A percentile compares a stretch with the other conserved stretches of the same genome.
phyloP scores from a whole-genome alignment of 2,888 invertebrate species.

The Tipula helvola region DNA sequence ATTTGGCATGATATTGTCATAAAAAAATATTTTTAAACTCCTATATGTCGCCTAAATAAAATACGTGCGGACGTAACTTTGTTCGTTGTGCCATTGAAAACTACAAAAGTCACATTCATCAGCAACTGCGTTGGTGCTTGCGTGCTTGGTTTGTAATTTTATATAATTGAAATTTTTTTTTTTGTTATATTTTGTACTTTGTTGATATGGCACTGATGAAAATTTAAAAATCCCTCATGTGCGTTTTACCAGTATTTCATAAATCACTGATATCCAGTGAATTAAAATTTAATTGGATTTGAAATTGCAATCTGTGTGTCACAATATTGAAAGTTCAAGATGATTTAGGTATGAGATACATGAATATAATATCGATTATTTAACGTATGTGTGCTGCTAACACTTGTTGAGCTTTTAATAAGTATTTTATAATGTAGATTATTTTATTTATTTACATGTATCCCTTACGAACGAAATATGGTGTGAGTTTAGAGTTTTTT shows the following conservation, averaged over 20 bases:
- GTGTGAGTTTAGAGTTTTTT: background rate
- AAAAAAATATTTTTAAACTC: background rate
- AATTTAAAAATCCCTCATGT: background rate
- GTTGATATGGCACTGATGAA: background rate
- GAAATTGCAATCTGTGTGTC: background rate
- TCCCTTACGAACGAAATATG: background rate
- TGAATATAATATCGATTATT: background rate
- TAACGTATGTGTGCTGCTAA: background rate
- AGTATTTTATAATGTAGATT: background rate
- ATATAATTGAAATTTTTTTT: background rate
- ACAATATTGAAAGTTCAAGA: no score
- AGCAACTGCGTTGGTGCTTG: background rate
- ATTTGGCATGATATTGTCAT: background rate
- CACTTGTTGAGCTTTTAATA: no score
- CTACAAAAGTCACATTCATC: background rate
- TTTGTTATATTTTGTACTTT: background rate
- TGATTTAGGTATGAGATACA: no score
- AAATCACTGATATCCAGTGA: background rate
- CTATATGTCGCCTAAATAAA: no score
- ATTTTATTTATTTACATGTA: background rate
- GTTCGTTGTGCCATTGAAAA: background rate
- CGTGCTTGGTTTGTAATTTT: background rate
- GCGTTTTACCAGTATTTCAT: background rate
- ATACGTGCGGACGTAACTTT: background rate
- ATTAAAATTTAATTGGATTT: background rate